Evolutionary conservation across 1,140 invertebrate genomes (phyloP).

Genomic region (Coptotermes formosanus): DNA sequence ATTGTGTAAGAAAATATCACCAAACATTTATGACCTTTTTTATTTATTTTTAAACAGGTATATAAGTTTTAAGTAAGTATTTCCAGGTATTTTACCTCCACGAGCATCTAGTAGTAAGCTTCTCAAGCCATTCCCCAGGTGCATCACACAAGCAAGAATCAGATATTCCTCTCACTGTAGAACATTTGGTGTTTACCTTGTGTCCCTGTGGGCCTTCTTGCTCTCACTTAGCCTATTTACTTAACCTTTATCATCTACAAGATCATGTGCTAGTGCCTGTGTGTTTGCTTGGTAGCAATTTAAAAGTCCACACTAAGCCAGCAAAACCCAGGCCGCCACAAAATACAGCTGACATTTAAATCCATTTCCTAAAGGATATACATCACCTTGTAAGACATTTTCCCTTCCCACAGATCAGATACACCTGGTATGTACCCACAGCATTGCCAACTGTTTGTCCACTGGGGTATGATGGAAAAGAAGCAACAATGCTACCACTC

Average conservation of each 20-base stretch:
- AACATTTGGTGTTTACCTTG: not conserved
- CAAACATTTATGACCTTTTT: constrained; percentile 31
- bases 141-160: not conserved
- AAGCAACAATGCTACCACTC: not conserved
- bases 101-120: not conserved
- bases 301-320: too few species aligned
- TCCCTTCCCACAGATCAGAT: not conserved
- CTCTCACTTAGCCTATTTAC: not conserved
- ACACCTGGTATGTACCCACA: not conserved
- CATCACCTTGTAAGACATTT: too few species aligned
- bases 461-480: constrained; percentile 10
- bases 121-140: constrained; percentile 13
- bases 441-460: not conserved
- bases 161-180: not conserved
- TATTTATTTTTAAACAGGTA: constrained; percentile 28
- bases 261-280: too few species aligned
- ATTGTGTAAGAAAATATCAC: constrained; percentile 35
- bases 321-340: too few species aligned
- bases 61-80: constrained; percentile 25
- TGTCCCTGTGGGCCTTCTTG: not conserved
- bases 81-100: constrained; percentile 26
- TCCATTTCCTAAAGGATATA: too few species aligned
- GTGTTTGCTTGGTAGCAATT: too few species aligned
- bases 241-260: too few species aligned
- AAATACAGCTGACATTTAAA: too few species aligned